Evolutionary conservation across 2,797 vertebrate species (phyloP).

Genomic region (Numenius phaeopus): DNA sequence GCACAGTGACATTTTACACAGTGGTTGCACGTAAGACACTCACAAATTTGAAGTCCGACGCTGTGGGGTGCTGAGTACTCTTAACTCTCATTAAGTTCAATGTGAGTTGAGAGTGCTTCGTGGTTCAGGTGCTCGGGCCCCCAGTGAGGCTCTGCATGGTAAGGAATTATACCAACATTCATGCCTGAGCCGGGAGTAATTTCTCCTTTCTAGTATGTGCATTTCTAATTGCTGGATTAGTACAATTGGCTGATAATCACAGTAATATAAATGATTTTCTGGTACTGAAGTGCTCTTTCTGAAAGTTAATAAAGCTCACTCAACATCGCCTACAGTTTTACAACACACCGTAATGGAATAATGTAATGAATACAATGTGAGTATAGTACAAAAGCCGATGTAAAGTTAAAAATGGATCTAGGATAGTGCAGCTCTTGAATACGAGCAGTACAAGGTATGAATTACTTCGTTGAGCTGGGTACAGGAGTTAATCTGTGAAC

Average conservation of each 20-base stretch:
- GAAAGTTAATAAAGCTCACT: conserved; percentile 56
- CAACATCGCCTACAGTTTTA: conserved; percentile 49
- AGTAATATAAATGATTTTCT: not conserved
- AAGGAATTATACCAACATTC: not conserved
- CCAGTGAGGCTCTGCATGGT: not conserved
- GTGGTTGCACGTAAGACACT: not conserved
- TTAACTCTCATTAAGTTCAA: not conserved
- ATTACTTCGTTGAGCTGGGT: not conserved
- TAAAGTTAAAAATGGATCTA: conserved; percentile 22
- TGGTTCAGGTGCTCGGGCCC: not conserved
- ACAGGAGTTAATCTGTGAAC: not conserved
- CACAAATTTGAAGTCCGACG: not conserved
- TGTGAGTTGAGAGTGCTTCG: not conserved
- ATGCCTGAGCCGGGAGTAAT: not conserved
- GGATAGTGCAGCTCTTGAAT: not conserved
- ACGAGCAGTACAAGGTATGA: not conserved
- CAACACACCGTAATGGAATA: not conserved
- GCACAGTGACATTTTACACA: not conserved
- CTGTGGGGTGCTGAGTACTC: not conserved
- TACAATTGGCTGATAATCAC: conserved; percentile 1
- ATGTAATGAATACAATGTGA: not conserved
- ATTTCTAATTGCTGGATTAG: conserved; percentile 9
- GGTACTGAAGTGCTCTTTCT: conserved; percentile 14
- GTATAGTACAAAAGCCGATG: not conserved
- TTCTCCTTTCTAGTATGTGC: not conserved